Base-by-base conservation (phyloP, 2,113 vertebrate genomes). In the Sitta europaea region DNA sequence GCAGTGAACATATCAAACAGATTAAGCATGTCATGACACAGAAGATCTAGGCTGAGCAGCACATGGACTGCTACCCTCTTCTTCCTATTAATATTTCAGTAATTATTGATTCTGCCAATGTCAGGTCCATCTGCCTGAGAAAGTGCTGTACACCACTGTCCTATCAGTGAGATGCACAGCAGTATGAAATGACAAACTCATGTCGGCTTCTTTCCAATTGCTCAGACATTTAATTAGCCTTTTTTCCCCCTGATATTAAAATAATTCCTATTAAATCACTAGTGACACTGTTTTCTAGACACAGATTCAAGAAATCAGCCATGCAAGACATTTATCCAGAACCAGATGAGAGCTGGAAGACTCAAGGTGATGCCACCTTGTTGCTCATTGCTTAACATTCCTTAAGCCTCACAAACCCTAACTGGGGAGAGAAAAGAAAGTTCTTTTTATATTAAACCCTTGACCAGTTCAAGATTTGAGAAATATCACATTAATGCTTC, bases 321-420 rank as follows among this genome's bases (percentile, higher is more conserved):
- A 2, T 2, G 4, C 2, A 6, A 75, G 15, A 6, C 38, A 87
- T 72, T 86, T 76, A 58, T 35, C 67, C 22, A 59, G 76, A 70
- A 51, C 19, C 17, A 55, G n/a, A 22, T 0, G 3, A 1, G 2
- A 61, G 31, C 0, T 28, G 27, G 66, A 38, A 90, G 61, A 47
- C 11, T 51, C 43, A 42, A 58, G 21, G 5, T 19, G 13, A 58
- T 50, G 23, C 5, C 62, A 58, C 35, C 36, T 53, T 35, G 31
- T 1, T 91, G 40, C 33, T 82, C 38, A 35, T 1, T 54, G 59
- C 27, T 67, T 53, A 72, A 50, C 3, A 18, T 10, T 62, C 61
- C 36, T 65, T 38, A 45, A 54, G 6, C 18, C 7, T 82, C 40
- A 27, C 51, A 45, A 87, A 75, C 13, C 10, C 18, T 42, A 65